Percentiles rank a stretch among this genome's conserved stretches.
These are phyloP conservation scores for Melanotaenia trifasciata DNA, from an alignment of 2,797 vertebrate species.

Conservation along the genomic window DNA sequence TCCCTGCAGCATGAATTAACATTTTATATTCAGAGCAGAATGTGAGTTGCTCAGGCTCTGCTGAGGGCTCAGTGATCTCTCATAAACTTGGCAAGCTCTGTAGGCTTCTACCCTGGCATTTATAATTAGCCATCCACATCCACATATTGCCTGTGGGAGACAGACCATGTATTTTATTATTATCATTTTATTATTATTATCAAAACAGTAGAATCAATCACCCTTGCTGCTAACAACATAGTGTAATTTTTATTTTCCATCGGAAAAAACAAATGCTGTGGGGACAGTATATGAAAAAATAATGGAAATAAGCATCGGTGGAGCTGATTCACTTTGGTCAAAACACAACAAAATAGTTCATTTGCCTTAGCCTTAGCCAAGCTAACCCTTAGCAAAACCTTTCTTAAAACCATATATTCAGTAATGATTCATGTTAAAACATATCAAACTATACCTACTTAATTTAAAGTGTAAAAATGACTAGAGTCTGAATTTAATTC, in stretches of 20 bases:
- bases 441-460: not conserved
- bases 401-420: not conserved
- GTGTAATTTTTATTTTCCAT: not conserved
- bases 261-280: not conserved
- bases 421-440: not conserved
- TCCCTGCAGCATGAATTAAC: slow-evolving; percentile 83
- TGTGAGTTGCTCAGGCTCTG: slow-evolving; percentile 71
- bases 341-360: not conserved
- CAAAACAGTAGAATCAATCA: slow-evolving; percentile 43
- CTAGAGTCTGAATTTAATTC: no score
- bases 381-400: not conserved
- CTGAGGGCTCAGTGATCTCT: slow-evolving; percentile 77
- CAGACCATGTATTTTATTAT: slow-evolving; percentile 43
- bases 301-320: slow-evolving; percentile 14
- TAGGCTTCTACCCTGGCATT: slow-evolving; percentile 68
- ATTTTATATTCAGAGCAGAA: slow-evolving; percentile 82
- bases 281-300: not conserved
- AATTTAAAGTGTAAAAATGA: not conserved
- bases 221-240: not conserved
- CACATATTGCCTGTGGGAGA: slow-evolving; percentile 60
- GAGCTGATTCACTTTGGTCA: slow-evolving; percentile 4
- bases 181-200: slow-evolving; percentile 45
- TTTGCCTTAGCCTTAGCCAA: not conserved
- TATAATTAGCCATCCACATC: slow-evolving; percentile 70
- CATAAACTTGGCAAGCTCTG: slow-evolving; percentile 76